A percentile compares a stretch with the other conserved stretches of the same genome.
Conservation (phyloP, 2,888 invertebrate genomes). For the Leucophora obtusa region DNA sequence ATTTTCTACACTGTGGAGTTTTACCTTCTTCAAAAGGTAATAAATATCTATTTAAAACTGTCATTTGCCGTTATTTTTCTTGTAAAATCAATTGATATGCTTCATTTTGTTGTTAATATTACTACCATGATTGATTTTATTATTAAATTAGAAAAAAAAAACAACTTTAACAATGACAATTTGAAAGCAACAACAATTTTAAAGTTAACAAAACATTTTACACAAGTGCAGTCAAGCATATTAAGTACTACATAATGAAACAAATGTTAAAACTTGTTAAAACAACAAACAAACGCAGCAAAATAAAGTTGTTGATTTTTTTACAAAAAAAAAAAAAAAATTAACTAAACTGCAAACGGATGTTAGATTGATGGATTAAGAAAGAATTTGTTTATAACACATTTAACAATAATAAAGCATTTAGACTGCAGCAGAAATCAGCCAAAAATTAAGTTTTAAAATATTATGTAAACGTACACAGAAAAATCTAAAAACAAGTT, state of each 20-base stretch:
- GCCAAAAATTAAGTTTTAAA: too few relatives aligned
- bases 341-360: background rate
- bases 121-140: background rate
- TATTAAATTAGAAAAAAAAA: background rate
- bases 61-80: background rate
- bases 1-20: too few relatives aligned
- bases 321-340: background rate
- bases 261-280: background rate
- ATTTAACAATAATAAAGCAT: background rate
- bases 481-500: too few relatives aligned
- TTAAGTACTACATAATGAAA: constrained; percentile 1
- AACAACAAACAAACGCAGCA: background rate
- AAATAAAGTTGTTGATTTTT: background rate
- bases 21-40: background rate
- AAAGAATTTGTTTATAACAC: background rate
- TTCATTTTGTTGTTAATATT: background rate
- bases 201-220: constrained; percentile 36
- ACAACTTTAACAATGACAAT: background rate
- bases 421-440: too few relatives aligned
- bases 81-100: background rate
- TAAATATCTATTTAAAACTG: background rate
- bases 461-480: too few relatives aligned
- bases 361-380: background rate
- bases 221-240: constrained; percentile 54
- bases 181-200: background rate